Evolutionary conservation across 2,888 invertebrate genomes (phyloP).

Genomic region (Ashinkailepas kermadecensis): DNA sequence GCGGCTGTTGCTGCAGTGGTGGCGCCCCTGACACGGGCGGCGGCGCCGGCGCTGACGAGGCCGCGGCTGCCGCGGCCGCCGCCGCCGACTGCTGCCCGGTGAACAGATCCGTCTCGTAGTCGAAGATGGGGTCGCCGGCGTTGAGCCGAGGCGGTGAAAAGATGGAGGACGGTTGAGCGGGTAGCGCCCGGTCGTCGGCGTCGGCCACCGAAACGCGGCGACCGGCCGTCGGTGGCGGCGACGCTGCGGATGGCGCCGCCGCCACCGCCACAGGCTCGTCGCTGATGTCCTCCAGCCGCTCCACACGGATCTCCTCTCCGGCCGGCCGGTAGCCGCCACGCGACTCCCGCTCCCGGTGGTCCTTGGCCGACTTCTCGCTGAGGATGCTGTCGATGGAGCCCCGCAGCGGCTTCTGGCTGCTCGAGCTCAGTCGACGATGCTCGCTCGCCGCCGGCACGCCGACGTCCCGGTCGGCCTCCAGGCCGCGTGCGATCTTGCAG

Average conservation of each 20-base stretch:
- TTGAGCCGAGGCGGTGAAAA: constrained; percentile 5
- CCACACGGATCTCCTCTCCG: background rate
- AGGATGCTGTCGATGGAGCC: constrained; percentile 21
- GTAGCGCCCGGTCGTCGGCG: background rate
- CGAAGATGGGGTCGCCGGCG: background rate
- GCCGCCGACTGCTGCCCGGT: background rate
- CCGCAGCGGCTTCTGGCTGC: background rate
- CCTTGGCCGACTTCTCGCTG: background rate
- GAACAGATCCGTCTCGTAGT: constrained; percentile 2
- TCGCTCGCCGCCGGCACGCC: background rate
- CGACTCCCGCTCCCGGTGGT: background rate
- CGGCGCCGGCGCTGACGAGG: background rate
- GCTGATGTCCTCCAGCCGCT: background rate
- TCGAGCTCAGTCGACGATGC: background rate
- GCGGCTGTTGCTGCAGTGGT: background rate
- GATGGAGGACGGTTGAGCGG: background rate
- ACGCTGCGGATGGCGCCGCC: background rate
- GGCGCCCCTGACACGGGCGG: background rate
- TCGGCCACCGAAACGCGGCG: too few species aligned
- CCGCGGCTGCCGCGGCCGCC: background rate
- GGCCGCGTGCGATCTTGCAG: constrained; percentile 4
- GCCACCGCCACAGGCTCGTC: background rate
- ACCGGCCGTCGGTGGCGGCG: background rate
- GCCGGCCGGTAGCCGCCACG: background rate
- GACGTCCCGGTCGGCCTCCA: background rate